Conservation (phyloP, 2,888 invertebrate genomes). For the Bellardia pandia region DNA sequence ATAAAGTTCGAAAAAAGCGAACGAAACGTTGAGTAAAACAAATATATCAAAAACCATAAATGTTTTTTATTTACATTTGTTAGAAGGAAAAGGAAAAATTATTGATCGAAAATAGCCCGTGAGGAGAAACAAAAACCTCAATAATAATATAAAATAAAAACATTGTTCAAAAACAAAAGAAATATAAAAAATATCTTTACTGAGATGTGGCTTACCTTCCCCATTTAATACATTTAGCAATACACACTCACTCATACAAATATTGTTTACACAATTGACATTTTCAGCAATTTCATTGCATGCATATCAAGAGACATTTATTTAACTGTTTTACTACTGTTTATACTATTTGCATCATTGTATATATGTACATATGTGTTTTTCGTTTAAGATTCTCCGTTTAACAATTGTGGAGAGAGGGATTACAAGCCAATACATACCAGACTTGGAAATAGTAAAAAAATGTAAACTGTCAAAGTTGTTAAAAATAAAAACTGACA, state of each 20-base stretch:
- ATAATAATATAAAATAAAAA: no score
- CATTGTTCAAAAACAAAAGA: no score
- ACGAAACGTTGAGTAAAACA: no score
- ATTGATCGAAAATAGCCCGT: no score
- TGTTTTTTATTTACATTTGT: no score
- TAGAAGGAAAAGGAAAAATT: no score
- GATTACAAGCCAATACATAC: not conserved
- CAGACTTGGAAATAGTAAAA: not conserved
- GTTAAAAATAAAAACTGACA: slow-evolving; percentile 11
- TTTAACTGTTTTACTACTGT: slow-evolving; percentile 15
- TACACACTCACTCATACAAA: not conserved
- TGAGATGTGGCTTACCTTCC: not conserved
- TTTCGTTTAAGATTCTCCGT: not conserved
- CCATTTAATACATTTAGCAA: not conserved
- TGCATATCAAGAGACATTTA: slow-evolving; percentile 36
- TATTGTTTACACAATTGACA: slow-evolving; percentile 54
- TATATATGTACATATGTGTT: not conserved
- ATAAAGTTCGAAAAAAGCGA: no score
- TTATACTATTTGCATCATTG: not conserved
- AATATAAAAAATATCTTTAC: not conserved
- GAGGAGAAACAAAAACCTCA: no score
- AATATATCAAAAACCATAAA: no score
- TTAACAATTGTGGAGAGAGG: not conserved
- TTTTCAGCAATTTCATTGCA: slow-evolving; percentile 54
- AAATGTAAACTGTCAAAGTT: not conserved